Percentiles rank a stretch among this genome's conserved stretches.
phyloP scores from a whole-genome alignment of 2,113 vertebrate species.

The Ploceus nigricollis region DNA sequence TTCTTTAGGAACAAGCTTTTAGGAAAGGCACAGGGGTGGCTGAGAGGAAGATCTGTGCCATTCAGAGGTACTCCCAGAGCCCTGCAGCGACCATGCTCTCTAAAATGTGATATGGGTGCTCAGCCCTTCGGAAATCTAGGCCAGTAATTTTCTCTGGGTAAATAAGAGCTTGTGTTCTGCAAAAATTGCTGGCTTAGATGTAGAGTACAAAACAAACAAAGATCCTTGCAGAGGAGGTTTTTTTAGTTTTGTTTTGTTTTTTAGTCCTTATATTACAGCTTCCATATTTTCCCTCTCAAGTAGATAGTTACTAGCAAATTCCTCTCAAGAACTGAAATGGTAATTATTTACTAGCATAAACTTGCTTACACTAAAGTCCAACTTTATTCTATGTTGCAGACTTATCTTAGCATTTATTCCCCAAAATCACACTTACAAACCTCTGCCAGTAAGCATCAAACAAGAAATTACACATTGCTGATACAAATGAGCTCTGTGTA shows the following conservation, averaged over 20 bases:
- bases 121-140: conserved; percentile 21
- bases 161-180: conserved; percentile 48
- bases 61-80: neutral
- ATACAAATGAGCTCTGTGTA: neutral
- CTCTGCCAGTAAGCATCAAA: neutral
- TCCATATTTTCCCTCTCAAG: conserved; percentile 36
- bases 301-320: conserved; percentile 1
- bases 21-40: accelerated
- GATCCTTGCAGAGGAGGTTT: conserved; percentile 12
- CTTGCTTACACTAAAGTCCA: neutral
- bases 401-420: neutral
- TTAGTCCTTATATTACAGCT: conserved; percentile 6
- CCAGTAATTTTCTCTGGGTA: conserved; percentile 59
- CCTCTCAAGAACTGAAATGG: conserved; percentile 8
- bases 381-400: neutral
- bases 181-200: conserved; percentile 58
- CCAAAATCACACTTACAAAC: neutral
- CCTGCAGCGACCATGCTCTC: neutral
- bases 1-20: neutral
- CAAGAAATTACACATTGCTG: neutral
- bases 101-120: conserved; percentile 8
- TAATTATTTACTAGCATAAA: conserved; percentile 35
- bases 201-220: conserved; percentile 44
- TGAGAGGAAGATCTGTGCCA: neutral
- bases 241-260: conserved; percentile 11